Percentiles rank a stretch among this genome's conserved stretches.
These are phyloP conservation scores for Bufotes viridis DNA, from an alignment of 2,797 vertebrate genomes.

Conservation along the genomic window DNA sequence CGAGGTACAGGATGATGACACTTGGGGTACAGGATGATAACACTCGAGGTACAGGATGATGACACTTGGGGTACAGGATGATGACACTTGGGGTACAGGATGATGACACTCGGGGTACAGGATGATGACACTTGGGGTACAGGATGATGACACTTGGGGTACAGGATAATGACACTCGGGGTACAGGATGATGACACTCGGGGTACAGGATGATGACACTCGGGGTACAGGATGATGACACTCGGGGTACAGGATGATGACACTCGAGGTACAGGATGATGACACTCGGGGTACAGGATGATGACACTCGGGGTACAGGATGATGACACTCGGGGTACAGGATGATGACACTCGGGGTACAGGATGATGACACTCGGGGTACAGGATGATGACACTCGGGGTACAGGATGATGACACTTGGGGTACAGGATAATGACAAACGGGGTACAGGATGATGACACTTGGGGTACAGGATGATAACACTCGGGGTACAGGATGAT, in stretches of 20 bases:
- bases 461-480: background rate
- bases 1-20: too few species aligned
- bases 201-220: background rate
- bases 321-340: background rate
- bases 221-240: background rate
- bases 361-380: background rate
- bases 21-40: too few species aligned
- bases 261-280: background rate
- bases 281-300: background rate
- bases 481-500: background rate
- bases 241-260: background rate
- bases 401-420: background rate
- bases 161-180: background rate
- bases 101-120: too few species aligned
- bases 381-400: background rate
- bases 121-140: background rate
- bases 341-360: background rate
- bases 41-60: too few species aligned
- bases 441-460: background rate
- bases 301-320: background rate
- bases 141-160: background rate
- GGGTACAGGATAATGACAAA: background rate
- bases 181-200: background rate
- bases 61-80: too few species aligned
- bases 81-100: too few species aligned